These are phyloP conservation scores for Pegoplata infirma DNA, from an alignment of 2,888 invertebrate species.

Conservation along the genomic window DNA sequence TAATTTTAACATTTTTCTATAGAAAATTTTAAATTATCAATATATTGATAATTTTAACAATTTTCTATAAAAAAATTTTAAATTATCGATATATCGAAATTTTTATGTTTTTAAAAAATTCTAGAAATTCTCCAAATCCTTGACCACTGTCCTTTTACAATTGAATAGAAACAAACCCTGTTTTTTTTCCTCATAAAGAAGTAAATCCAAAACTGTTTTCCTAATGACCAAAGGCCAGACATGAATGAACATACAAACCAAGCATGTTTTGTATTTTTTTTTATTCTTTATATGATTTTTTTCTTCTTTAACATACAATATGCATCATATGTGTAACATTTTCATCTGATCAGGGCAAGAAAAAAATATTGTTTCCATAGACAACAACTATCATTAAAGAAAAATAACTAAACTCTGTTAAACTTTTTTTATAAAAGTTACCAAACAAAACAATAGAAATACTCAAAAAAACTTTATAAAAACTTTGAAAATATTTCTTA, in stretches of 20 bases:
- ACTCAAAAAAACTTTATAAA: neutral
- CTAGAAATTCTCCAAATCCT: neutral
- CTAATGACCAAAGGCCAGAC: constrained; percentile 39
- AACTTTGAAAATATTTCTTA: constrained; percentile 17
- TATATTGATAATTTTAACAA: too few species aligned
- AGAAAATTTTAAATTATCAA: too few species aligned
- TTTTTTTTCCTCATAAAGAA: too few species aligned
- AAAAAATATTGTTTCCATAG: neutral
- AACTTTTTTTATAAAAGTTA: neutral
- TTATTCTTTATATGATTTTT: neutral
- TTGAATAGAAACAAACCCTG: neutral
- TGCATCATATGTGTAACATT: constrained; percentile 20
- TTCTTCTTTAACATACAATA: neutral
- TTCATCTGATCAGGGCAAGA: constrained; percentile 9
- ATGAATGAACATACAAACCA: neutral
- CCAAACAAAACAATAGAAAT: neutral
- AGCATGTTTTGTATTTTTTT: neutral
- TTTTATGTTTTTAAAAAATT: too few species aligned
- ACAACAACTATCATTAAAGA: neutral
- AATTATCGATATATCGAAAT: too few species aligned
- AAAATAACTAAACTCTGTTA: constrained; percentile 5
- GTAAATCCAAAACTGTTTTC: constrained; percentile 18
- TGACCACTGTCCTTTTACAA: neutral
- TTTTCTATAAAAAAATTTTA: too few species aligned
- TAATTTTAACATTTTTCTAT: too few species aligned